These are phyloP conservation scores for Salvelinus sp. DNA, from an alignment of 2,113 vertebrate species.

Conservation along the genomic window DNA sequence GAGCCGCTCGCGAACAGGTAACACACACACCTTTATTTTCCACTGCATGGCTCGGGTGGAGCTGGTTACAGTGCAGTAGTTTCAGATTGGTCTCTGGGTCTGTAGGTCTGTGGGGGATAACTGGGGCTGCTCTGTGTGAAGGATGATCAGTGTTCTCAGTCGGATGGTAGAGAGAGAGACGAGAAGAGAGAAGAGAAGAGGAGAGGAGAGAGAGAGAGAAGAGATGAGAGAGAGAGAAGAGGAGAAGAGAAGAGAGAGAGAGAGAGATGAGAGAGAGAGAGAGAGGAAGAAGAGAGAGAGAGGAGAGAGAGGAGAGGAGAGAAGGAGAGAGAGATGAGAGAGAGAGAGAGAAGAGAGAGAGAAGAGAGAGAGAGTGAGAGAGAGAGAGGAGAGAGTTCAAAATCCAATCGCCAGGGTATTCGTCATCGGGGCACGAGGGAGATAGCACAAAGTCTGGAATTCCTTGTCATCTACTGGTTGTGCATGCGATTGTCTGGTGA, in stretches of 20 bases:
- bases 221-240: not conserved
- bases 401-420: slow-evolving; percentile 51
- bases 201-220: too few relatives aligned
- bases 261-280: not conserved
- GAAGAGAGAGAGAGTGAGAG: not conserved
- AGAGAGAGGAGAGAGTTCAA: slow-evolving; percentile 11
- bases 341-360: not conserved
- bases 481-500: slow-evolving; percentile 24
- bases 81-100: too few relatives aligned
- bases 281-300: not conserved
- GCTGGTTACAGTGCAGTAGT: too few relatives aligned
- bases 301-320: not conserved
- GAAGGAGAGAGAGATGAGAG: not conserved
- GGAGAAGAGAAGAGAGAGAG: too few relatives aligned
- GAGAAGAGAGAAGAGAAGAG: too few relatives aligned
- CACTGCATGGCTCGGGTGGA: too few relatives aligned
- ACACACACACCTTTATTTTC: too few relatives aligned
- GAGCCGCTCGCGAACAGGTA: slow-evolving; percentile 88
- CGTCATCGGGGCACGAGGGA: slow-evolving; percentile 21
- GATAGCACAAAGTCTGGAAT: slow-evolving; percentile 44
- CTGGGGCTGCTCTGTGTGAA: too few relatives aligned
- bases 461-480: slow-evolving; percentile 43
- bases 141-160: too few relatives aligned
- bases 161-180: too few relatives aligned
- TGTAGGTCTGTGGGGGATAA: too few relatives aligned